phyloP scores from a whole-genome alignment of 2,888 invertebrate genomes.

The Cremastinae sp. region DNA sequence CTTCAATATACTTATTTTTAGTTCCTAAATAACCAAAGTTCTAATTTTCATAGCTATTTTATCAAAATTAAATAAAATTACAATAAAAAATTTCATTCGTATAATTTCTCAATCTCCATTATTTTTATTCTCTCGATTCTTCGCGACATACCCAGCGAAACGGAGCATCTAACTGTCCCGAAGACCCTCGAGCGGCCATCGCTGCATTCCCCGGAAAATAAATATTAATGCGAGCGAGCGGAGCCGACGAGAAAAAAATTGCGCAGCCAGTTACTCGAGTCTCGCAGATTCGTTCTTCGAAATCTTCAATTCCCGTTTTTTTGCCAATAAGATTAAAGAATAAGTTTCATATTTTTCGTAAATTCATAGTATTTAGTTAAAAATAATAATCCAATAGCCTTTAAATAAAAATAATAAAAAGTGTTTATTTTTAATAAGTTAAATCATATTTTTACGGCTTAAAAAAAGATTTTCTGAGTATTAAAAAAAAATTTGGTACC shows the following conservation, averaged over 20 bases:
- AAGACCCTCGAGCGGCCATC: conserved; percentile 21
- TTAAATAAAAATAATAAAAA: not conserved
- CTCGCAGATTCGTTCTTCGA: conserved; percentile 10
- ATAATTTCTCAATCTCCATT: no score
- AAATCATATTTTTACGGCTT: no score
- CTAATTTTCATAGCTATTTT: no score
- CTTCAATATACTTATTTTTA: no score
- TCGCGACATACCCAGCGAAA: conserved; percentile 16
- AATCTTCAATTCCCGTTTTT: conserved; percentile 13
- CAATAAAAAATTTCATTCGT: no score
- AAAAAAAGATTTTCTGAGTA: no score
- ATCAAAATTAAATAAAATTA: no score
- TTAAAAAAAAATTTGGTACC: no score
- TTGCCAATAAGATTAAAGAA: conserved; percentile 1
- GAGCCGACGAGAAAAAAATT: conserved; percentile 1
- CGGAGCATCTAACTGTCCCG: conserved; percentile 52
- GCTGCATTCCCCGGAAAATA: conserved; percentile 44
- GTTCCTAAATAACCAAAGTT: no score
- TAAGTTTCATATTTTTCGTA: conserved; percentile 1
- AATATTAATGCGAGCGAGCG: conserved; percentile 53
- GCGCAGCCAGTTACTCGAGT: conserved; percentile 19
- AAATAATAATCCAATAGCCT: conserved; percentile 1
- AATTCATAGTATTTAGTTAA: not conserved
- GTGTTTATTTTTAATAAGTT: not conserved
- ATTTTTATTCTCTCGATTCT: conserved; percentile 30